A percentile compares a stretch with the other conserved stretches of the same genome.
Conservation (phyloP, 2,888 invertebrate genomes). For the Heliconius ismenius region DNA sequence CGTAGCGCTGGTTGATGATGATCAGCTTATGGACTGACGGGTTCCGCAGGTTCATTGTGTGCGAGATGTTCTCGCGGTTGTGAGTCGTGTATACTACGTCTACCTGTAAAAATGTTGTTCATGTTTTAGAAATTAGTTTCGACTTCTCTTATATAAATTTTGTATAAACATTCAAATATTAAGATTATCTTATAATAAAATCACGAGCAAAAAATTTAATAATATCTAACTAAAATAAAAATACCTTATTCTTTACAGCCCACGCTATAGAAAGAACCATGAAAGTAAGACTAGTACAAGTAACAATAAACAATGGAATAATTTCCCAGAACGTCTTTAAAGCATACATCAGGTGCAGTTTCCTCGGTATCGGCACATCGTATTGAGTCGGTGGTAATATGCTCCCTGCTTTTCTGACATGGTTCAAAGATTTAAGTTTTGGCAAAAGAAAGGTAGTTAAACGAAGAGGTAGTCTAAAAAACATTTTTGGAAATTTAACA, state of each 20-base stretch:
- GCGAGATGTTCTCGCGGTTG: slow-evolving; percentile 60
- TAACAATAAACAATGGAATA: slow-evolving; percentile 60
- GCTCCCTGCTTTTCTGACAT: slow-evolving; percentile 38
- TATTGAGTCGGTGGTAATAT: slow-evolving; percentile 66
- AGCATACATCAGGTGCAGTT: slow-evolving; percentile 52
- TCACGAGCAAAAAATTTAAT: not conserved
- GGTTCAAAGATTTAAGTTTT: slow-evolving; percentile 36
- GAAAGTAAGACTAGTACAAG: slow-evolving; percentile 48
- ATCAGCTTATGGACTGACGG: slow-evolving; percentile 64
- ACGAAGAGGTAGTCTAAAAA: slow-evolving; percentile 48
- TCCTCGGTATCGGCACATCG: slow-evolving; percentile 57
- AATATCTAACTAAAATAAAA: not conserved
- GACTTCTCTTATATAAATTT: too few relatives aligned
- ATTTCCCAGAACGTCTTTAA: slow-evolving; percentile 64
- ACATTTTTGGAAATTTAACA: slow-evolving; percentile 44
- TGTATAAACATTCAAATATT: too few relatives aligned
- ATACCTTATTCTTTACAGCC: slow-evolving; percentile 61
- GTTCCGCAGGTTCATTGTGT: slow-evolving; percentile 69
- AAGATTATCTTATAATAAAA: too few relatives aligned
- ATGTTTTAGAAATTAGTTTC: too few relatives aligned
- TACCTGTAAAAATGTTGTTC: too few relatives aligned
- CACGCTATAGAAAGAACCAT: slow-evolving; percentile 52
- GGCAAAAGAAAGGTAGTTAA: slow-evolving; percentile 25
- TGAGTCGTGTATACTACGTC: slow-evolving; percentile 61
- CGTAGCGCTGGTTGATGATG: slow-evolving; percentile 66